Evolutionary conservation across 2,113 vertebrate genomes (phyloP).

Genomic region (Loxodonta africana): DNA sequence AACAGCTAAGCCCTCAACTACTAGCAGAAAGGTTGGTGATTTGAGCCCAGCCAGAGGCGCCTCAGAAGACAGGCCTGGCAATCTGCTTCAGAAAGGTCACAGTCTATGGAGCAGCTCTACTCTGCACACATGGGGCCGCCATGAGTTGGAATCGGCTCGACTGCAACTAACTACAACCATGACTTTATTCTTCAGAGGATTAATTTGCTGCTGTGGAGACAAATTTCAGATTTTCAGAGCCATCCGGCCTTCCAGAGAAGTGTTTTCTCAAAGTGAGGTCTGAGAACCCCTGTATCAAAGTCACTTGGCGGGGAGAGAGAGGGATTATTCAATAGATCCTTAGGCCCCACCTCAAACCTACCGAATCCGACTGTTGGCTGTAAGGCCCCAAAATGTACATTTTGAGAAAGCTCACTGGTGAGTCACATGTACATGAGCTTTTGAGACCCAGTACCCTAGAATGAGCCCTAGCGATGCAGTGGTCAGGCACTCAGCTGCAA

Average conservation of each 20-base stretch:
- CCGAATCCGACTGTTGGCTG: not conserved
- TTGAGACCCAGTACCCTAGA: not conserved
- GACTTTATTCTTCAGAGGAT: not conserved
- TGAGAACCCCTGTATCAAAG: not conserved
- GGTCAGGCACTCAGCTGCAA: too few relatives aligned
- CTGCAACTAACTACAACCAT: too few relatives aligned
- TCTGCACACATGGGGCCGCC: too few relatives aligned
- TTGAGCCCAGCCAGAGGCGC: too few relatives aligned
- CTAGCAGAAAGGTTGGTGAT: too few relatives aligned
- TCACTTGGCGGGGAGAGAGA: not conserved
- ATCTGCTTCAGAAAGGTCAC: too few relatives aligned
- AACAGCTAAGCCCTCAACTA: too few relatives aligned
- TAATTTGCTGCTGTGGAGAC: not conserved
- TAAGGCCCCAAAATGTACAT: not conserved
- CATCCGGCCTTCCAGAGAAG: not conserved
- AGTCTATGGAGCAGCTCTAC: too few relatives aligned
- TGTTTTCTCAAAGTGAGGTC: not conserved
- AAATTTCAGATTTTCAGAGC: not conserved
- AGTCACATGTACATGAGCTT: not conserved
- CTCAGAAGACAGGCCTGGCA: too few relatives aligned
- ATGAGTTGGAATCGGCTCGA: too few relatives aligned
- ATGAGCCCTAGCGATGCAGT: too few relatives aligned
- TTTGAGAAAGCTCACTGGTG: not conserved
- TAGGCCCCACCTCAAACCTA: not conserved
- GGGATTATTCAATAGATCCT: not conserved